Evolutionary conservation across 2,113 vertebrate species (phyloP).

Genomic region (Microtus pennsylvanicus): DNA sequence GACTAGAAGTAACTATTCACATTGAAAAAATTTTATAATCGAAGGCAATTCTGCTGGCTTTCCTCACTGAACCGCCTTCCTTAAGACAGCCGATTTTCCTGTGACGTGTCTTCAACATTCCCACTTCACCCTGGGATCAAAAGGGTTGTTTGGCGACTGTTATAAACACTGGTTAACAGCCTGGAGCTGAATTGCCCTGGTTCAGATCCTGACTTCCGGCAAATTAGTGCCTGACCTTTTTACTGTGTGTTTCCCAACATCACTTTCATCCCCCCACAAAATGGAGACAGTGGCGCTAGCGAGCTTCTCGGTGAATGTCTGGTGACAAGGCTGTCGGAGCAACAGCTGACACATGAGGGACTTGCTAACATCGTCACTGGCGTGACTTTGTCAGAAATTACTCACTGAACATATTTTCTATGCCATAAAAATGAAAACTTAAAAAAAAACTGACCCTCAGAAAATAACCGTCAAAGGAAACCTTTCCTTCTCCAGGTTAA

Average conservation of each 20-base stretch:
- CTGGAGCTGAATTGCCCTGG: not conserved
- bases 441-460: not conserved
- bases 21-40: not conserved
- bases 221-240: not conserved
- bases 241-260: not conserved
- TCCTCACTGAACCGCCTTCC: not conserved
- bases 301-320: not conserved
- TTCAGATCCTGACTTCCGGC: not conserved
- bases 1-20: not conserved
- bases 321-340: not conserved
- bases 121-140: not conserved
- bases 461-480: slow-evolving; percentile 36
- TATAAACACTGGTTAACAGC: not conserved
- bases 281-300: not conserved
- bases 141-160: not conserved
- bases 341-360: not conserved
- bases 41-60: not conserved
- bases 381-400: not conserved
- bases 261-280: not conserved
- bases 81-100: not conserved
- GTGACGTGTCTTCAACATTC: not conserved
- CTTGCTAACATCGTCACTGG: not conserved
- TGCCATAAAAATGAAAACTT: slow-evolving; percentile 14
- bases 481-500: slow-evolving; percentile 2
- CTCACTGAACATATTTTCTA: not conserved